A percentile compares a stretch with the other conserved stretches of the same genome.
Evolutionary conservation across 1,140 invertebrate species (phyloP).

Genomic region (Aporrectodea caliginosa): DNA sequence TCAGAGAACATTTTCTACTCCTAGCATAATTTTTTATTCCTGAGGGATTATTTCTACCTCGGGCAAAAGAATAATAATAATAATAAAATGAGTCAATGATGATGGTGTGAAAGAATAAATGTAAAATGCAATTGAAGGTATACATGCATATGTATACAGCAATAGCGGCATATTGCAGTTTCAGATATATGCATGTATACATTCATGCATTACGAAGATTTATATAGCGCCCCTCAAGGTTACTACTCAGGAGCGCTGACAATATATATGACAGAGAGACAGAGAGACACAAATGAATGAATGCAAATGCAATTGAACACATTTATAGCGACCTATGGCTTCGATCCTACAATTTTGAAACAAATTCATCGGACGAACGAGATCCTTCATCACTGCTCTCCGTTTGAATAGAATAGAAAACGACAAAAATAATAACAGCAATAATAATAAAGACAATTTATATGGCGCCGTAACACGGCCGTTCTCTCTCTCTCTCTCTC

Average conservation of each 20-base stretch:
- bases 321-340: no score
- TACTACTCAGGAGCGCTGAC: background rate
- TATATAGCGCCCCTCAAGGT: background rate
- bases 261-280: background rate
- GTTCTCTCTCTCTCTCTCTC: no score
- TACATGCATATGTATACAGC: background rate
- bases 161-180: background rate
- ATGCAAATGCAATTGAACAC: no score
- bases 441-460: no score
- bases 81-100: background rate
- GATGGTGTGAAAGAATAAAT: background rate
- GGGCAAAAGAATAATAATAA: background rate
- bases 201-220: background rate
- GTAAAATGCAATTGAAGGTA: background rate
- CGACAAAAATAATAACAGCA: no score
- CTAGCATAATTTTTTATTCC: no score
- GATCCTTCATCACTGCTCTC: no score
- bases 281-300: background rate
- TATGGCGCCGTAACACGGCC: no score
- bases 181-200: background rate
- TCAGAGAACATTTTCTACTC: no score
- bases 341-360: no score
- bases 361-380: no score
- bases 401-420: no score
- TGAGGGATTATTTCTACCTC: background rate